These are phyloP conservation scores for Rhinogobio ventralis DNA, from an alignment of 2,797 vertebrate genomes.

Conservation along the genomic window DNA sequence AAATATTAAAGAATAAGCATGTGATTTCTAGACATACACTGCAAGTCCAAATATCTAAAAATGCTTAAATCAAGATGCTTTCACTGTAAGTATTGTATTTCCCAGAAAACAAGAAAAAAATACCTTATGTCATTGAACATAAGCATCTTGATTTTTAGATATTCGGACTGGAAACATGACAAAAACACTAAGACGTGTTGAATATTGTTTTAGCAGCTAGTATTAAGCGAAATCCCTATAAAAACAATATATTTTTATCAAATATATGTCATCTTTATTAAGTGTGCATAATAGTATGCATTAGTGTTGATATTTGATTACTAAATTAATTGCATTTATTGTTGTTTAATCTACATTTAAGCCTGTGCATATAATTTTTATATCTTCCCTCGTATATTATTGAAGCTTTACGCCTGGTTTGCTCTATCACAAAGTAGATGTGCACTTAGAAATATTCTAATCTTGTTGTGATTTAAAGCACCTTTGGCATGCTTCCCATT, in stretches of 20 bases:
- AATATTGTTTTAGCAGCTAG: not conserved
- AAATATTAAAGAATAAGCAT: not conserved
- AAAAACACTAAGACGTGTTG: not conserved
- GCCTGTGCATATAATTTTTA: not conserved
- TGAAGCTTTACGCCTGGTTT: not conserved
- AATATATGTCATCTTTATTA: not conserved
- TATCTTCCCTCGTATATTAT: not conserved
- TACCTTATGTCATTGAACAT: too few species aligned
- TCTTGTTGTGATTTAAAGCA: slow-evolving; percentile 2
- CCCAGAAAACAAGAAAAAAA: too few species aligned
- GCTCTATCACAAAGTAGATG: not conserved
- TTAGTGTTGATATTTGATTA: not conserved
- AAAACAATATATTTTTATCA: too few species aligned
- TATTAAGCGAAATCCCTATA: not conserved
- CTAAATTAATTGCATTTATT: not conserved
- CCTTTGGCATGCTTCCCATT: not conserved
- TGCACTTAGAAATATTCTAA: not conserved
- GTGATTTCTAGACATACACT: not conserved
- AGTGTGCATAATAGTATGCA: not conserved
- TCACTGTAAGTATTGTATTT: too few species aligned
- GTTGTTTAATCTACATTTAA: not conserved
- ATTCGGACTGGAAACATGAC: too few species aligned
- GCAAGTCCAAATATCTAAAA: too few species aligned
- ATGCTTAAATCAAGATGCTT: too few species aligned
- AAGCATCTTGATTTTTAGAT: too few species aligned